Percentiles rank a stretch among this genome's conserved stretches.
phyloP scores from a whole-genome alignment of 2,797 vertebrate genomes.

The Sphenodon punctatus region DNA sequence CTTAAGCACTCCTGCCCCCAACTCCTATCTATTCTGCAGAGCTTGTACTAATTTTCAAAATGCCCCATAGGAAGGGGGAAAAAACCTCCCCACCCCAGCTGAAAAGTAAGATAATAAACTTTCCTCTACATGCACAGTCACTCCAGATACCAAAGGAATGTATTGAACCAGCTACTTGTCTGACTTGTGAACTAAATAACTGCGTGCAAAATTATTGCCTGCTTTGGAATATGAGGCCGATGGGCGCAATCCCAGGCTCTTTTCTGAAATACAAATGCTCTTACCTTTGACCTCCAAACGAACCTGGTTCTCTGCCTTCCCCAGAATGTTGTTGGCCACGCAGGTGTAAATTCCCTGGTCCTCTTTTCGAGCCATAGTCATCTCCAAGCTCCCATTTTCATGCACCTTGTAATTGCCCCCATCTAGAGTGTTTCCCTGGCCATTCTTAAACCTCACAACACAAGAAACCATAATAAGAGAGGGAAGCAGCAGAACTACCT shows the following conservation, averaged over 20 bases:
- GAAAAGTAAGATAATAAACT: too few species aligned
- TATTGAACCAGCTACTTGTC: background rate
- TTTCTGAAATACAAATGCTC: background rate
- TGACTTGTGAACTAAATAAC: too few species aligned
- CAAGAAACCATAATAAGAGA: conserved; percentile 61
- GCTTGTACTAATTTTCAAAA: too few species aligned
- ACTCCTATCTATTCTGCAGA: too few species aligned
- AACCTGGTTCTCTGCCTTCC: conserved; percentile 89
- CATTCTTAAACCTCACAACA: conserved; percentile 95
- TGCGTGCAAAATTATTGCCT: background rate
- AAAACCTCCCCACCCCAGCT: too few species aligned
- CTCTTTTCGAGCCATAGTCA: conserved; percentile 83
- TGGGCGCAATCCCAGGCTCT: background rate
- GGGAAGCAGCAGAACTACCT: background rate
- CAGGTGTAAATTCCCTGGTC: conserved; percentile 97
- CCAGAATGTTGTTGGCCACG: conserved; percentile 92
- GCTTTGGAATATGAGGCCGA: background rate
- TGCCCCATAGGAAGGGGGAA: too few species aligned
- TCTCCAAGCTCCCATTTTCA: conserved; percentile 91
- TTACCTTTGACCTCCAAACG: conserved; percentile 97
- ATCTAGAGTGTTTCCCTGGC: conserved; percentile 92
- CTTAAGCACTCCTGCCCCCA: too few species aligned
- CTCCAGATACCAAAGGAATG: background rate
- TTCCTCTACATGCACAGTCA: background rate
- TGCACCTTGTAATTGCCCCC: conserved; percentile 91